Conservation (phyloP, 2,888 invertebrate species). For the Lasius platythorax region DNA sequence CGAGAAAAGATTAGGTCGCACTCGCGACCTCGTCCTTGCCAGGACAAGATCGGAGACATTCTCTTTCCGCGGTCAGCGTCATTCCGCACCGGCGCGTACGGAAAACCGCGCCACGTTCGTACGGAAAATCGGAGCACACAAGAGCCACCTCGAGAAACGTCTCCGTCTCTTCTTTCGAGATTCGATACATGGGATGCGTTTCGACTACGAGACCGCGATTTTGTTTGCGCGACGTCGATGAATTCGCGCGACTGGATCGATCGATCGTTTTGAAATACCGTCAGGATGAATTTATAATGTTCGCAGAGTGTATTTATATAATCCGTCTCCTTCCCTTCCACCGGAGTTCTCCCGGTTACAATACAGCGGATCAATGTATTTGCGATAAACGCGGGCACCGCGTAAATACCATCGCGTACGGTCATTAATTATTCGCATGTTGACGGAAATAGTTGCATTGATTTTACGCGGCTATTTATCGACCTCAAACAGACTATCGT, state of each 20-base stretch:
- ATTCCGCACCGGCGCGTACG: constrained; percentile 46
- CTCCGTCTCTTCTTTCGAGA: background rate
- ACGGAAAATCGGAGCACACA: background rate
- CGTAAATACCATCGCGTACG: constrained; percentile 23
- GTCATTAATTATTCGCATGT: constrained; percentile 36
- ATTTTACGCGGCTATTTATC: constrained; percentile 2
- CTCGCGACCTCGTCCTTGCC: constrained; percentile 76
- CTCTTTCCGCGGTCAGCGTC: constrained; percentile 55
- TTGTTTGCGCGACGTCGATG: background rate
- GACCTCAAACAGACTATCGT: background rate
- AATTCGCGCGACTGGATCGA: constrained; percentile 8
- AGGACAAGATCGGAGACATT: constrained; percentile 71
- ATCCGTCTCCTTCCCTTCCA: constrained; percentile 15
- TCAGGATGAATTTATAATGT: constrained; percentile 24
- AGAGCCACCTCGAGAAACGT: background rate
- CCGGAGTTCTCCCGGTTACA: background rate
- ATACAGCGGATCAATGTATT: constrained; percentile 32
- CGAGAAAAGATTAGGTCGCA: constrained; percentile 64
- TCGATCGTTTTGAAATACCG: constrained; percentile 7
- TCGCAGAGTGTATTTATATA: background rate
- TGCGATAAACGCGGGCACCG: constrained; percentile 14
- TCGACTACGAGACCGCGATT: background rate
- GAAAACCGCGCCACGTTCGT: background rate
- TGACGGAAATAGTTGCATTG: constrained; percentile 27
- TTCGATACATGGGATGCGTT: too few relatives aligned